Percentiles rank a stretch among this genome's conserved stretches.
Evolutionary conservation across 2,888 invertebrate genomes (phyloP).

Genomic region (Volucella zonaria): DNA sequence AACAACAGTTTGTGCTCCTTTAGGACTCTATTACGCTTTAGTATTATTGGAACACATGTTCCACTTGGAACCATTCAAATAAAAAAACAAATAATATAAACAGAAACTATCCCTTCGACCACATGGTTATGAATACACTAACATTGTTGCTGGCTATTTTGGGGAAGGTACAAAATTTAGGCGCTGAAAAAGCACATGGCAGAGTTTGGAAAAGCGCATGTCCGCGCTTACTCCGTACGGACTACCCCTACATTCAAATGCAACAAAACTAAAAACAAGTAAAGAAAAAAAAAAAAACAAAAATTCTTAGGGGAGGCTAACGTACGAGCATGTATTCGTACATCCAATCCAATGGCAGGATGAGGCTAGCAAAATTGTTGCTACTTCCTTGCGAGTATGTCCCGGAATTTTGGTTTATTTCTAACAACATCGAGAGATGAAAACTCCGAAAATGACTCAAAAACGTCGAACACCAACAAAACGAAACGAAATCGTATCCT

Average conservation of each 20-base stretch:
- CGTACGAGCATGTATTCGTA: background rate
- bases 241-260: conserved; percentile 66
- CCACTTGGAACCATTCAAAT: conserved; percentile 34
- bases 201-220: conserved; percentile 56
- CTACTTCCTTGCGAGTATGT: conserved; percentile 21
- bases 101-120: conserved; percentile 31
- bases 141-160: conserved; percentile 66
- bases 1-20: conserved; percentile 40
- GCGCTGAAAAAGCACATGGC: conserved; percentile 74
- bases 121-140: conserved; percentile 60
- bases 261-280: conserved; percentile 46
- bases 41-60: conserved; percentile 60
- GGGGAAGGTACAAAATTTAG: conserved; percentile 73
- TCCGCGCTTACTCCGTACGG: conserved; percentile 58
- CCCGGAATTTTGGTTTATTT: background rate
- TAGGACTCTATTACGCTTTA: conserved; percentile 63
- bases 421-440: conserved; percentile 9
- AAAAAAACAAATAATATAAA: conserved; percentile 17
- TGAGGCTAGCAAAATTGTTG: conserved; percentile 63
- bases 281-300: conserved; percentile 6
- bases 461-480: background rate
- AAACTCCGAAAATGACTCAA: conserved; percentile 10
- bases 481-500: too few relatives aligned
- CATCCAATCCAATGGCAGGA: conserved; percentile 70
- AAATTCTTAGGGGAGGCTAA: conserved; percentile 49